Base-by-base conservation (phyloP, 2,797 vertebrate species). In the Peromyscus attwateri region DNA sequence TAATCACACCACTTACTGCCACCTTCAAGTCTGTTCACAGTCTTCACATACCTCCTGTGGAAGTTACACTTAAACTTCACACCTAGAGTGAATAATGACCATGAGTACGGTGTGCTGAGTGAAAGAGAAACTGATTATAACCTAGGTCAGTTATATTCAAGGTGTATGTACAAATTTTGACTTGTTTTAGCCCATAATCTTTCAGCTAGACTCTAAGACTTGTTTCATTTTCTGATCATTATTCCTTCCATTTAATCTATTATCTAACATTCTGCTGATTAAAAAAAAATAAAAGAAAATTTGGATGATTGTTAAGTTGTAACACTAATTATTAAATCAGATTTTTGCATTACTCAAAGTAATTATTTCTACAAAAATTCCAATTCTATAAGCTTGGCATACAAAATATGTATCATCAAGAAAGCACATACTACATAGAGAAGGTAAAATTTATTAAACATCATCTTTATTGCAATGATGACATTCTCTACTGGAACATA, bases 351-450 rank as follows among this genome's bases (percentile, higher is more conserved):
- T 60, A 52, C 37, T 75, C 1, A 40, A 87, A 37, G 23, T 10
- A 52, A 88, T 80, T 80, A 81, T 80, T 80, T 92, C 27, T 87
- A 62, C 43, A 92, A 77, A 77, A 91, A 77, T 49, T 88, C 34
- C 2, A 89, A 75, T 25, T 76, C 25, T 46, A 10, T 64, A 76
- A 49, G 12, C 6, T 83, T 57, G 77, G 6, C 8, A 81, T 62
- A 17, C 29, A 43, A 46, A 46, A 49, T 68, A 76, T 12, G 46
- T 1, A 62, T 73, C 89, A 77, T 77, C 55, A n/a, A 13, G 76
- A 52, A 43, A 77, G 80, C 19, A 62, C 25, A 73, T 46, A 71
- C n/a, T 27, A 64, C 27, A 2, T 34, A 92, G 40, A 95, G 3
- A 90, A 71, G 76, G 8, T 3, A 87, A 94, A 82, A 80, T 70